These are phyloP conservation scores for Oryzias celebensis DNA, from an alignment of 2,113 vertebrate genomes.

Conservation along the genomic window DNA sequence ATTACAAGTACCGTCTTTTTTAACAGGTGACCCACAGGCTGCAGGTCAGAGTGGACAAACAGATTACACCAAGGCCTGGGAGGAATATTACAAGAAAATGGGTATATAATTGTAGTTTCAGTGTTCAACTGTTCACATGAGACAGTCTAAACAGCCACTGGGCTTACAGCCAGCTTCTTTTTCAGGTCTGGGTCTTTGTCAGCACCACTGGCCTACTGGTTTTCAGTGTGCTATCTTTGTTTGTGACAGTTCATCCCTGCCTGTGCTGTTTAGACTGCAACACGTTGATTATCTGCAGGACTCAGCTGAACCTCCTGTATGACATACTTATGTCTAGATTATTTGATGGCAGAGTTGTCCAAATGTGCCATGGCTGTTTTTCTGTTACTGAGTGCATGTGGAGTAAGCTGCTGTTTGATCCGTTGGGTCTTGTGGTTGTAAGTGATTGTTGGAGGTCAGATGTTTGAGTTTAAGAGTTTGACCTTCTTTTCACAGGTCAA, in stretches of 20 bases:
- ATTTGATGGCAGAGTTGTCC: constrained; percentile 29
- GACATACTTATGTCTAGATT: constrained; percentile 36
- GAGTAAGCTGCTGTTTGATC: constrained; percentile 26
- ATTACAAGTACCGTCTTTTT: constrained; percentile 80
- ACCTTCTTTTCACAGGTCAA: constrained; percentile 70
- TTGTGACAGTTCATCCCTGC: constrained; percentile 35
- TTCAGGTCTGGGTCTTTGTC: constrained; percentile 48
- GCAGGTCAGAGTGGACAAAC: constrained; percentile 96
- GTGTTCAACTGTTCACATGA: constrained; percentile 66
- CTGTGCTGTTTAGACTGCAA: constrained; percentile 75
- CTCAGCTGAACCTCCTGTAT: constrained; percentile 50
- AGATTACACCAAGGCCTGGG: constrained; percentile 99
- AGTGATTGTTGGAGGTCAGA: neutral
- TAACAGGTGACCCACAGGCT: constrained; percentile 94
- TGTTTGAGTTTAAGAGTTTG: constrained; percentile 10
- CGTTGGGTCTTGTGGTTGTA: constrained; percentile 7
- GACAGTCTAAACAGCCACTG: constrained; percentile 71
- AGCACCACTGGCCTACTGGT: constrained; percentile 44
- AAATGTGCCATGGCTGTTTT: constrained; percentile 26
- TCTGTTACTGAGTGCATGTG: constrained; percentile 30
- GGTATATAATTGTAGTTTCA: constrained; percentile 83
- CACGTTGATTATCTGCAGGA: constrained; percentile 54
- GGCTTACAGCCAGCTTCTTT: constrained; percentile 45
- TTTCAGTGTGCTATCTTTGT: constrained; percentile 42
- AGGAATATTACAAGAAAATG: constrained; percentile 99